These are phyloP conservation scores for Emydoidea blandingii DNA, from an alignment of 2,797 vertebrate genomes.

Conservation along the genomic window DNA sequence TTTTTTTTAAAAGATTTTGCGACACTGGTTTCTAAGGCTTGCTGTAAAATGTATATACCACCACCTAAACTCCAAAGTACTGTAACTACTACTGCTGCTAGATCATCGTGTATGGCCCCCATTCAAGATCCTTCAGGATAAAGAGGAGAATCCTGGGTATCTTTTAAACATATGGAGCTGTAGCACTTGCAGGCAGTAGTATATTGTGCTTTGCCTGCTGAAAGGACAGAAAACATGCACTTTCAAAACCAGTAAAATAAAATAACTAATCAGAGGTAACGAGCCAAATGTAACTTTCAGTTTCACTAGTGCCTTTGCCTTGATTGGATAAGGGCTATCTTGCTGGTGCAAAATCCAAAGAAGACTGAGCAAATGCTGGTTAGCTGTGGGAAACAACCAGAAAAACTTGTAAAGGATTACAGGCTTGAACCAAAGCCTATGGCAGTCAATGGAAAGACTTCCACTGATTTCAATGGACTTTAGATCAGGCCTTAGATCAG, in stretches of 20 bases:
- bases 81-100: too few species aligned
- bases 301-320: neutral
- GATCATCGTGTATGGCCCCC: too few species aligned
- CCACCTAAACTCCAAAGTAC: neutral
- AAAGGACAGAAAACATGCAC: neutral
- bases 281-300: too few species aligned
- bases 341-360: neutral
- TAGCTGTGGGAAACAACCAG: neutral
- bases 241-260: neutral
- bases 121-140: too few species aligned
- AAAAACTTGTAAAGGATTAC: neutral
- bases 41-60: neutral
- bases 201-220: too few species aligned
- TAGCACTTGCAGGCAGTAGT: neutral
- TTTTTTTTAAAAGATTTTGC: neutral
- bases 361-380: neutral
- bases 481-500: neutral
- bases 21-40: neutral
- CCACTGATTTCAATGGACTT: neutral
- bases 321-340: neutral
- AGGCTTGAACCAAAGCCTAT: too few species aligned
- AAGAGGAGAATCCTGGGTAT: neutral
- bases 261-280: too few species aligned
- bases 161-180: neutral
- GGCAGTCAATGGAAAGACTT: neutral